A percentile compares a stretch with the other conserved stretches of the same genome.
Conservation (phyloP, 2,797 vertebrate genomes). For the Decapterus maruadsi region DNA sequence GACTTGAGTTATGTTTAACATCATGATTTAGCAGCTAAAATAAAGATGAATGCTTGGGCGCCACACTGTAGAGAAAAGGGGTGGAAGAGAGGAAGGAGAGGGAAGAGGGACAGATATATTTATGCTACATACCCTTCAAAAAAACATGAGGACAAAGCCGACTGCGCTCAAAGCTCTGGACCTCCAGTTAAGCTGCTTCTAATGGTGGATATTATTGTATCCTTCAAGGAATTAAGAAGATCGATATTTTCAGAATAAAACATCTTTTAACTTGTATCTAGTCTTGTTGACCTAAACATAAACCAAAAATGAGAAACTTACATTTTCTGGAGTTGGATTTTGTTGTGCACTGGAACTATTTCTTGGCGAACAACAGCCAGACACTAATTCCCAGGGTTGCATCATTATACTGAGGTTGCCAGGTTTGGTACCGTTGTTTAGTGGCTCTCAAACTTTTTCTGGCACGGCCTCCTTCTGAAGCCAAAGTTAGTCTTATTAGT, state of each 20-base stretch:
- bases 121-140: background rate
- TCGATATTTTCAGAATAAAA: too few relatives aligned
- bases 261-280: background rate
- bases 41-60: conserved; percentile 56
- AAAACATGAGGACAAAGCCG: background rate
- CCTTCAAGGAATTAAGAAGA: too few relatives aligned
- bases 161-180: too few relatives aligned
- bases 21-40: conserved; percentile 60
- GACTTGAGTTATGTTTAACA: conserved; percentile 70
- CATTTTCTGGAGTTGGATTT: too few relatives aligned
- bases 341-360: background rate
- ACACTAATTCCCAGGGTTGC: background rate
- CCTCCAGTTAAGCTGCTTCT: background rate
- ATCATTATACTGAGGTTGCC: background rate
- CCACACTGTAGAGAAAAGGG: background rate
- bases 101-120: background rate
- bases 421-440: background rate
- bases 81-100: background rate
- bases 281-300: background rate
- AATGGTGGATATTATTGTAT: background rate
- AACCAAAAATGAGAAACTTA: too few relatives aligned
- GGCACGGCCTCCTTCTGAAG: too few relatives aligned
- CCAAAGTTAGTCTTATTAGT: too few relatives aligned
- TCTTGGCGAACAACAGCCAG: background rate
- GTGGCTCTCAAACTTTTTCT: background rate